Conservation (phyloP, 2,888 invertebrate genomes). For the Campoplex capitator region DNA sequence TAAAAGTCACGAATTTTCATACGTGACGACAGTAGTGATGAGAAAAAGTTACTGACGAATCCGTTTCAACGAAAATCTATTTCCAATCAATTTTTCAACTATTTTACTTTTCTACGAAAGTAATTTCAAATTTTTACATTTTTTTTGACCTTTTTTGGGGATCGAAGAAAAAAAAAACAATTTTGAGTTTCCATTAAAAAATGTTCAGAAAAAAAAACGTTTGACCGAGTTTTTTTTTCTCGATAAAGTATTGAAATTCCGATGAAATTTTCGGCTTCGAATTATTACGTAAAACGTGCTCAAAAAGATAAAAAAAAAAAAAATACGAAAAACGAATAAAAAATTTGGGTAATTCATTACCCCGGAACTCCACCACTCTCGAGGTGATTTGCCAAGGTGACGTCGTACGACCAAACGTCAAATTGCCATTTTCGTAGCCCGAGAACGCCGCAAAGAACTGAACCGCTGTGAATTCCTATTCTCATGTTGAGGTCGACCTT, state of each 20-base stretch:
- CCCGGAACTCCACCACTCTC: slow-evolving; percentile 98
- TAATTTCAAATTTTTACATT: too few relatives aligned
- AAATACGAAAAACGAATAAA: background rate
- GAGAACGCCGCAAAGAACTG: slow-evolving; percentile 97
- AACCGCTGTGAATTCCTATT: slow-evolving; percentile 98
- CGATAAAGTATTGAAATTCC: too few relatives aligned
- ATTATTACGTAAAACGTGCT: too few relatives aligned
- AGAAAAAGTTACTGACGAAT: background rate
- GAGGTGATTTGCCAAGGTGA: slow-evolving; percentile 96
- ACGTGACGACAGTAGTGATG: background rate
- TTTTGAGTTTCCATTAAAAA: too few relatives aligned
- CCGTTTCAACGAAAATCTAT: background rate
- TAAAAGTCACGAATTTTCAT: background rate
- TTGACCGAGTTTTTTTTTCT: too few relatives aligned
- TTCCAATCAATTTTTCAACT: background rate
- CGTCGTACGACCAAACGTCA: slow-evolving; percentile 97
- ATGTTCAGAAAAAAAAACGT: too few relatives aligned
- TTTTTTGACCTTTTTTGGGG: too few relatives aligned
- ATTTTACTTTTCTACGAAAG: background rate
- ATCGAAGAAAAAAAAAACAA: too few relatives aligned
- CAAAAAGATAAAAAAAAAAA: background rate
- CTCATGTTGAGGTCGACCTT: slow-evolving; percentile 98
- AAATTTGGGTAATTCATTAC: slow-evolving; percentile 85
- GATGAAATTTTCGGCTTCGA: too few relatives aligned
- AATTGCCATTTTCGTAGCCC: slow-evolving; percentile 97